Base-by-base conservation (phyloP, 1,140 invertebrate genomes). In the Anthonomus grandis region DNA sequence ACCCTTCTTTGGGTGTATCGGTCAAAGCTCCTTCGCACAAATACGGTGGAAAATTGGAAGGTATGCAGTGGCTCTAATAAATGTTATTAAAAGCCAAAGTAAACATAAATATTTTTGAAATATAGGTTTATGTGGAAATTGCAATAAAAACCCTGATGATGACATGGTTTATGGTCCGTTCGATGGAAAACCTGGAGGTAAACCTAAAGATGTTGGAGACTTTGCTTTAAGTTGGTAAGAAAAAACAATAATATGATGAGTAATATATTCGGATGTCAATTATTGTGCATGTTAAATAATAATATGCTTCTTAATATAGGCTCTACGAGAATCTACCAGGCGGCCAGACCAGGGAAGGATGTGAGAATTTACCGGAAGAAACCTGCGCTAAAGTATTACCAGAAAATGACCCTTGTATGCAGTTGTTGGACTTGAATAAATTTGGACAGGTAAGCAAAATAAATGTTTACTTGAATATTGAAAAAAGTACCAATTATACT, bases 21-120 rank as follows among this genome's bases (percentile, higher is more conserved):
- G 72, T 91, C 1, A 79, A 76, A 50, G 76, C 82, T 2, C 88
- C 90, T 0, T 90, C 89, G 0, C 81, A 83, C 39, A 75, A 84
- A 17, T 91, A 90, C 70, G 80, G 78, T 10, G 83, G 83, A 52
- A 81, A 81, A 46, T 83, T 86, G 23, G 86, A 90, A 72, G 90
- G 90, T 31, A 34, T 31, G 8, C 13, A 13, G 37, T 8, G 8
- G 15, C 15, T 10, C 6, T 39, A 39, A 0, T 39, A n/a, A 0
- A n/a, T 1, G 8, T 0, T 10, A 15, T 15, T 31, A 39, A n/a
- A n/a, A n/a, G n/a, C n/a, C n/a, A n/a, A n/a, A n/a, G n/a, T n/a
- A n/a, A n/a, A 12, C 17, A 10, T 12, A 8, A 15, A 39, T 6
- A 39, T 17, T 39, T 39, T 39, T 39, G 8, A 10, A 10, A 10